Evolutionary conservation across 2,113 vertebrate genomes (phyloP).

Genomic region (Abramis brama): DNA sequence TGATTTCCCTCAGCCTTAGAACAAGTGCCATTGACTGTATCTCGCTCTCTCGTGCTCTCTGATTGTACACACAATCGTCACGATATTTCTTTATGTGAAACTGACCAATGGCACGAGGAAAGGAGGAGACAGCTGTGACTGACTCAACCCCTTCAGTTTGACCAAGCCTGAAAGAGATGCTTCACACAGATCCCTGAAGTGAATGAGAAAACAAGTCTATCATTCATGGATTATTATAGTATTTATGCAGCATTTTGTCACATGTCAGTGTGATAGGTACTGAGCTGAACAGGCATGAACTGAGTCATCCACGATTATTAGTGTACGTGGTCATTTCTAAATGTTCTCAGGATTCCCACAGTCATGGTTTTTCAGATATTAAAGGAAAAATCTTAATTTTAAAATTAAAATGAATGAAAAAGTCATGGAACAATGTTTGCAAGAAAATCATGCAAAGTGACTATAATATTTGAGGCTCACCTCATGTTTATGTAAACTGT

Average conservation of each 20-base stretch:
- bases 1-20: background rate
- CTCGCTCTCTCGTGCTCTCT: conserved; percentile 1
- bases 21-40: background rate
- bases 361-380: too few relatives aligned
- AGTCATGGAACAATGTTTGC: background rate
- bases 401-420: too few relatives aligned
- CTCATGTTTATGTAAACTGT: background rate
- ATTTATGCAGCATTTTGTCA: background rate
- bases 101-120: conserved; percentile 55
- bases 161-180: conserved; percentile 4
- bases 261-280: background rate
- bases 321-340: background rate
- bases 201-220: background rate
- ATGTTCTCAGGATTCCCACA: background rate
- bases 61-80: conserved; percentile 31
- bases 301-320: background rate
- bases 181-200: background rate
- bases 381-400: too few relatives aligned
- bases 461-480: background rate
- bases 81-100: conserved; percentile 44
- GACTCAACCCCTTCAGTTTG: conserved; percentile 31
- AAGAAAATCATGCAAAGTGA: background rate
- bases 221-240: background rate
- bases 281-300: background rate
- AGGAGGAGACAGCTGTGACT: conserved; percentile 42